Evolutionary conservation across 2,888 invertebrate genomes (phyloP).

Genomic region (Perizoma affinitatum): DNA sequence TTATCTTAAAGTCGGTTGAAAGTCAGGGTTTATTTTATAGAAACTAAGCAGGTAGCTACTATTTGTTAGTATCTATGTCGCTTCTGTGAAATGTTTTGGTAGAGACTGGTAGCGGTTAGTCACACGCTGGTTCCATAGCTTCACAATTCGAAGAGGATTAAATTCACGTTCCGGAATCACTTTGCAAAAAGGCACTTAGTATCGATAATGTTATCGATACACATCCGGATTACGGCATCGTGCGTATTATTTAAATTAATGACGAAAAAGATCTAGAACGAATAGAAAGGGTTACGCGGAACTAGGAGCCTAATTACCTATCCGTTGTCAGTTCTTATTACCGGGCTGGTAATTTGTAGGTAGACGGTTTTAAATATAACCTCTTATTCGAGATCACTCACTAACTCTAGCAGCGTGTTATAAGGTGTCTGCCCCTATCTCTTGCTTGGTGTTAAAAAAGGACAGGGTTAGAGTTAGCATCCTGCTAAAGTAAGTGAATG

Average conservation of each 20-base stretch:
- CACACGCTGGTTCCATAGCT: slow-evolving; percentile 28
- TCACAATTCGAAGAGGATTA: slow-evolving; percentile 34
- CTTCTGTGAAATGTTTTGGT: no score
- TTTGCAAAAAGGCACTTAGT: slow-evolving; percentile 44
- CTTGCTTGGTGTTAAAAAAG: no score
- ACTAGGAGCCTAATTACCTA: slow-evolving; percentile 9
- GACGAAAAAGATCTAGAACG: slow-evolving; percentile 16
- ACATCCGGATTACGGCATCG: slow-evolving; percentile 39
- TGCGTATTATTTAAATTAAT: slow-evolving; percentile 3
- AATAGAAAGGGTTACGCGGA: slow-evolving; percentile 24
- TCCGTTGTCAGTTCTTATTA: slow-evolving; percentile 13
- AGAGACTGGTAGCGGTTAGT: neutral
- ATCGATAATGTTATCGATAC: slow-evolving; percentile 36
- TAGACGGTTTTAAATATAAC: no score
- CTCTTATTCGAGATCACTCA: no score
- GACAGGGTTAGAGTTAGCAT: no score
- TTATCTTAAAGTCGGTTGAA: no score
- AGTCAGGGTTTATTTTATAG: no score
- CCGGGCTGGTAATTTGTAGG: neutral
- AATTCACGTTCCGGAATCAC: slow-evolving; percentile 28
- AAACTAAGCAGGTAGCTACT: no score
- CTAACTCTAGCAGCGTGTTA: no score
- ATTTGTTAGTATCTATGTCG: no score
- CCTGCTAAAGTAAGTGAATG: no score
- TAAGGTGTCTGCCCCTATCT: no score